Evolutionary conservation across 1,140 invertebrate species (phyloP).

Genomic region (Bombyx mori): ASM3026992v2 NC_085115.1:15945501-15946000

Average conservation of each 20-base stretch:
- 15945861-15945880: conserved; percentile 1
- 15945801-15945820: conserved; percentile 16
- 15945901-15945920: too few species aligned
- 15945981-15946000: too few species aligned
- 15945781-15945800: conserved; percentile 21
- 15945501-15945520: too few species aligned
- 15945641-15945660: conserved; percentile 73
- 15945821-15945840: conserved; percentile 13
- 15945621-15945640: conserved; percentile 73
- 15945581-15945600: conserved; percentile 72
- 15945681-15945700: conserved; percentile 75
- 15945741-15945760: conserved; percentile 64
- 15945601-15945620: conserved; percentile 70
- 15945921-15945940: too few species aligned
- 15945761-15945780: conserved; percentile 5
- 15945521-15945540: too few species aligned
- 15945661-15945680: conserved; percentile 76
- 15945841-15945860: conserved; percentile 10
- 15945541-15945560: background rate
- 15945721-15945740: conserved; percentile 72
- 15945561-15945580: conserved; percentile 71
- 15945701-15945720: conserved; percentile 67
- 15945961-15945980: too few species aligned
- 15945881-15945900: conserved; percentile 7
- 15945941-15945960: too few species aligned